These are phyloP conservation scores for Cheiracanthium punctorium DNA, from an alignment of 2,888 invertebrate species.

Conservation along the genomic window DNA sequence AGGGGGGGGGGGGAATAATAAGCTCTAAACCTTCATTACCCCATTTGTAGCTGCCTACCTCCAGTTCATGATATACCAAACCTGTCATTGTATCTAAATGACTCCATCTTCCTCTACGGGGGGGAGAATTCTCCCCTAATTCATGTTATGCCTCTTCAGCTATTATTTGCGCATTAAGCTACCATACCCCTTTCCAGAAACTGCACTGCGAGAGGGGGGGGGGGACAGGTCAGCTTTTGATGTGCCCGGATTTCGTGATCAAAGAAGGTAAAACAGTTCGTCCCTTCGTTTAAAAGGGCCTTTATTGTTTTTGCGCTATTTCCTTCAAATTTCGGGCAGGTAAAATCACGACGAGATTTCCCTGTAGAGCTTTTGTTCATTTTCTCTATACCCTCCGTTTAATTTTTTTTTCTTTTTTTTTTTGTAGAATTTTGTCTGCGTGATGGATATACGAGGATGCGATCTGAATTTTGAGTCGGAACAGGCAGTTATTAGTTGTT, in stretches of 20 bases:
- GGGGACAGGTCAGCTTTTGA: background rate
- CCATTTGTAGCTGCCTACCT: conserved; percentile 58
- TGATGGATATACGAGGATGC: conserved; percentile 8
- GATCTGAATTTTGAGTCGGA: background rate
- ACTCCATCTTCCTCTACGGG: conserved; percentile 46
- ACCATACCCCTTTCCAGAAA: conserved; percentile 20
- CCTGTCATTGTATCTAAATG: conserved; percentile 61
- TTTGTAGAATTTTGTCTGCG: background rate
- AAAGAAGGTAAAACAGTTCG: background rate
- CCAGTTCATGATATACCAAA: conserved; percentile 21
- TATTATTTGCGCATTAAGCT: conserved; percentile 53
- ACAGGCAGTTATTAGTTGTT: too few relatives aligned
- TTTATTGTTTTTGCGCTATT: conserved; percentile 24
- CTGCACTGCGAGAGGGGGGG: background rate
- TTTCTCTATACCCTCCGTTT: background rate
- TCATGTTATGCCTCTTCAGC: background rate
- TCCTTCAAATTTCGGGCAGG: background rate
- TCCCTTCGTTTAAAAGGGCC: conserved; percentile 34
- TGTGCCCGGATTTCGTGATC: conserved; percentile 37
- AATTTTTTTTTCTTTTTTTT: background rate
- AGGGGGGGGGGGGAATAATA: too few relatives aligned
- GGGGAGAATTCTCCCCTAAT: background rate
- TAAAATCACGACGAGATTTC: background rate
- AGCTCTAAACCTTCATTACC: conserved; percentile 51
- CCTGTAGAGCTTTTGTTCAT: too few relatives aligned